Evolutionary conservation across 2,113 vertebrate genomes (phyloP).

Genomic region (Psittacula cyanocephala): DNA sequence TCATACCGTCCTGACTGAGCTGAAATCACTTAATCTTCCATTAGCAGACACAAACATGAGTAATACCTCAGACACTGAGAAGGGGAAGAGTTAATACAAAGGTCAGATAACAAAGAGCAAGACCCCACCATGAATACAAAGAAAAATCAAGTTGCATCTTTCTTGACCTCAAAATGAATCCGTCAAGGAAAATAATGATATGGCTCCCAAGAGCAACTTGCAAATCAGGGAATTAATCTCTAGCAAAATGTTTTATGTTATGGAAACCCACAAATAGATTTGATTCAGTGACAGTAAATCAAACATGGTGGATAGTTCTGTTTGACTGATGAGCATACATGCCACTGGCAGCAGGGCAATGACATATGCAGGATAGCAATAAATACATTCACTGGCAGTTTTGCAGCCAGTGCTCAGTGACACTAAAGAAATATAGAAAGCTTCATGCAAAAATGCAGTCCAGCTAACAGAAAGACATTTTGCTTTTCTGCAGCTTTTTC

Average conservation of each 20-base stretch:
- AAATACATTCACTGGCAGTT: constrained; percentile 68
- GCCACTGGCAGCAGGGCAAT: constrained; percentile 67
- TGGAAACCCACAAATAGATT: constrained; percentile 70
- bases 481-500: not conserved
- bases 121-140: constrained; percentile 26
- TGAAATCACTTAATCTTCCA: constrained; percentile 53
- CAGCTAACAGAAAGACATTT: not conserved
- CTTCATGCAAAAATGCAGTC: constrained; percentile 53
- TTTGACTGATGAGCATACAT: constrained; percentile 78
- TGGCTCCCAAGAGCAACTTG: constrained; percentile 60
- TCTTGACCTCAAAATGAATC: constrained; percentile 65
- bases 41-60: constrained; percentile 43
- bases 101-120: constrained; percentile 53
- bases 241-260: constrained; percentile 76
- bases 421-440: constrained; percentile 63
- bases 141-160: constrained; percentile 49
- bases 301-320: constrained; percentile 68
- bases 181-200: constrained; percentile 66
- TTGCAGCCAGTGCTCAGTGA: constrained; percentile 66
- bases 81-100: constrained; percentile 63
- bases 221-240: constrained; percentile 76
- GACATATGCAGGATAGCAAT: constrained; percentile 71
- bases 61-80: constrained; percentile 30
- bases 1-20: constrained; percentile 18
- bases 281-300: constrained; percentile 74